Base-by-base conservation (phyloP, 1,140 invertebrate genomes). In the Anadara kagoshimensis region DNA sequence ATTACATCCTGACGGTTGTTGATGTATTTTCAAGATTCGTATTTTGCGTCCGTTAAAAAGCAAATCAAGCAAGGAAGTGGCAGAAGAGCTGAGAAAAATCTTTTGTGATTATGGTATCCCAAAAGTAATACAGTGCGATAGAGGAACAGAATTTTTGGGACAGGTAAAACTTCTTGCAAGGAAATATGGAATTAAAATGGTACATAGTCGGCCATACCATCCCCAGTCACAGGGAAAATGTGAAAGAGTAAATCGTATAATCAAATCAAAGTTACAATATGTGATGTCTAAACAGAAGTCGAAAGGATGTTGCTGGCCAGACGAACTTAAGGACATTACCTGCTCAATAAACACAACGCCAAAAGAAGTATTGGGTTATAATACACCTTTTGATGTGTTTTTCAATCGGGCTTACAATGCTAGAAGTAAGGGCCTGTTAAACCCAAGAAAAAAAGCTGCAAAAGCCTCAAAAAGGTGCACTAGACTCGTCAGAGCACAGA, bases 1-100 rank as follows among this genome's bases (percentile, higher is more conserved):
- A 53, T 10, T 73, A 73, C 41, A 67, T 73, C 24, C 26, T 73
- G 8, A 56, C 65, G 51, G 45, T 73, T 1, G 20, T 73, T 44
- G 71, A 73, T 65, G 47, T 73, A 2, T 61, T 51, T 63, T 67
- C 71, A 16, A 47, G 71, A 61, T 73, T 41, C 41, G 49, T 67
- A 49, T 66, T n/a, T 44, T 63, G 16, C 63, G 49, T 24, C 64
- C 63, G 3, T 41, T 73, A 51, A 18, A 49, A 24, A 26, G 18
- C 1, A 73, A 73, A 44, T 26, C 20, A 12, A 24, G 12, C 10
- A 49, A 11, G 0, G 45, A 51, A 10, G 18, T 67, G 20, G 63
- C 57, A 14, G 5, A 16, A 4, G 63, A 16, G 5, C 22, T 73
- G 11, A 63, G 61, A 41, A 44, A 67, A 29, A 44, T 51, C 22